Evolutionary conservation across 1,140 invertebrate species (phyloP).

Genomic region (Drosophila bifasciata): DNA sequence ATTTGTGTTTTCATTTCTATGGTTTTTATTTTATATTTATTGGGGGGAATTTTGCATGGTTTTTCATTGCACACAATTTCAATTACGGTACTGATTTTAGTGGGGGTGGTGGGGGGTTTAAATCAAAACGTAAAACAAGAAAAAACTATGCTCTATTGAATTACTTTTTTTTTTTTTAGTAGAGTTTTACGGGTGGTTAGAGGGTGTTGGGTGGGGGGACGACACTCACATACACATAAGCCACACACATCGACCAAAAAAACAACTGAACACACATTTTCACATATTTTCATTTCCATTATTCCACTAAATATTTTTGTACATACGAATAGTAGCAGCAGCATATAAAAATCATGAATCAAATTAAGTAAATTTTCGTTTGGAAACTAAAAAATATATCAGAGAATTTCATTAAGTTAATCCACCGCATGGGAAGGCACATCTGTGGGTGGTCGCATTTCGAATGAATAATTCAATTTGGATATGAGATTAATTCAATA

Average conservation of each 20-base stretch:
- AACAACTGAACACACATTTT: constrained; percentile 8
- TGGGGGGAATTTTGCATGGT: not conserved
- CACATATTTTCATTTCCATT: constrained; percentile 1
- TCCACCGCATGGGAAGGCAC: no score
- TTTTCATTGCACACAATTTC: constrained; percentile 48
- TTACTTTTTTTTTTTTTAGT: not conserved
- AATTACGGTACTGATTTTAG: constrained; percentile 35
- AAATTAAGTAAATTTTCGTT: no score
- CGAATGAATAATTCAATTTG: constrained; percentile 16
- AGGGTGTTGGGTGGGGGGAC: not conserved
- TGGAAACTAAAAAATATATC: no score
- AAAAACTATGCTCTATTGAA: constrained; percentile 15
- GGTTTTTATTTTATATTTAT: constrained; percentile 12
- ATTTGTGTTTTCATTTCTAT: constrained; percentile 17
- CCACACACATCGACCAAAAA: no score
- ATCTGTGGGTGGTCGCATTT: no score
- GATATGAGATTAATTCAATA: constrained; percentile 14
- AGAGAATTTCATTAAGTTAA: no score
- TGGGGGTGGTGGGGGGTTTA: no score
- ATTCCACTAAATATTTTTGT: constrained; percentile 8
- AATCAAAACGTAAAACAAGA: not conserved
- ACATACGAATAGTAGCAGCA: no score
- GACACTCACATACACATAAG: constrained; percentile 27
- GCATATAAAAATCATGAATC: no score
- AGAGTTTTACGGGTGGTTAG: not conserved